Evolutionary conservation across 2,888 invertebrate genomes (phyloP), one percentile per base, ranked within the genome.

Genomic region (Lepidochrysops patricia): DNA sequence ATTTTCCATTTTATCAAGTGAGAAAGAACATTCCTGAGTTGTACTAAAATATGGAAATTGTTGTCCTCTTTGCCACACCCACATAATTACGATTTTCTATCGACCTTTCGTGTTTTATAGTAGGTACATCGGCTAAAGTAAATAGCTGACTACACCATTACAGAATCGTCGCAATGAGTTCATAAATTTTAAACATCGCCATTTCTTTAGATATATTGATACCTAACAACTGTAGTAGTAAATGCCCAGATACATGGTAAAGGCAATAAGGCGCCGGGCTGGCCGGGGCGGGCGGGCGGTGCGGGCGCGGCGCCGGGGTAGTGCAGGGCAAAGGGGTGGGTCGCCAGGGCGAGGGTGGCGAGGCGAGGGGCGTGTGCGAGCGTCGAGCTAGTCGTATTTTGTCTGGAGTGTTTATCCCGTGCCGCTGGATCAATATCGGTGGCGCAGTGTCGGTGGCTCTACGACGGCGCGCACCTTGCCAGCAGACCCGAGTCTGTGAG

Each of bases 361-460:
- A 80, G 79, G 79, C 69, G 78, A 74, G 80, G 84, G 83, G 84
- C 79, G 83, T 81, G 83, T 83, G 84, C 84, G 82, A 81, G 80
- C 80, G 82, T 82, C 83, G 85, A 82, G 82, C 82, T 83, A 77
- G 87, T 82, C 83, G 87, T 88, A 88, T 87, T 87, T 84, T 85
- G 89, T 89, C 87, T 89, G 87, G 89, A 87, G 84, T 84, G 86
- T 85, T 86, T 84, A 86, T 88, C 86, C 88, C 88, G 85, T 82
- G 85, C 78, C 82, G 88, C 71, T 80, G 83, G 89, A 88, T 88
- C 89, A 84, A 89, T 88, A 89, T 86, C 72, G 84, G 80, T 89
- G 88, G 88, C 88, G 89, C 87, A 89, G 86, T 89, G 87, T 80
- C 87, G 87, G 81, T 80, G 80, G 78, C 79, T 81, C 78, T 81